phyloP scores from a whole-genome alignment of 2,888 invertebrate species.

The Tanypteryx hageni region DNA sequence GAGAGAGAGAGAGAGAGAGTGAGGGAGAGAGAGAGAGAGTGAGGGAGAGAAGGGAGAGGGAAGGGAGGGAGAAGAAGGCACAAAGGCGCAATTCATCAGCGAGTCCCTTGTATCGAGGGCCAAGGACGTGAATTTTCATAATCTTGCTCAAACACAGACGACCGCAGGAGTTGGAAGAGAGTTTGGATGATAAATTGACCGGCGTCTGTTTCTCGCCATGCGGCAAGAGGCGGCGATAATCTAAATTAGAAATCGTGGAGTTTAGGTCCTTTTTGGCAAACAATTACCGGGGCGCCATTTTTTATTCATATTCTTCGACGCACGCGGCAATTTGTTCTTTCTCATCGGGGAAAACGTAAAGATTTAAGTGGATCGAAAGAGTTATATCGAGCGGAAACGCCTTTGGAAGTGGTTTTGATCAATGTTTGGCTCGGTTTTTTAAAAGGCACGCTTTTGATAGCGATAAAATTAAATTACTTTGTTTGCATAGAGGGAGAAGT shows the following conservation, averaged over 20 bases:
- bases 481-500: too few relatives aligned
- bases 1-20: too few relatives aligned
- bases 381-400: too few relatives aligned
- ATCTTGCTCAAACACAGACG: neutral
- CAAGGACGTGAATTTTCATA: neutral
- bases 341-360: too few relatives aligned
- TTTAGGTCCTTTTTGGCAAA: neutral
- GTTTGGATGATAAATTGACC: neutral
- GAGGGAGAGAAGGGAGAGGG: too few relatives aligned
- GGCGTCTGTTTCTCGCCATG: neutral
- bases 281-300: neutral
- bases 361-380: too few relatives aligned
- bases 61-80: neutral
- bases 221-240: neutral
- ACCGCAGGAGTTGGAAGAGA: neutral
- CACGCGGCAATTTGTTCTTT: neutral
- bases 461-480: neutral
- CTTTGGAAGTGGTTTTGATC: too few relatives aligned
- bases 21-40: too few relatives aligned
- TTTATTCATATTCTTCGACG: neutral
- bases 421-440: neutral
- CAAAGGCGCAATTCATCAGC: neutral
- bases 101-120: neutral
- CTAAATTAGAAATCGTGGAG: neutral
- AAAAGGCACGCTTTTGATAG: neutral